Evolutionary conservation across 2,797 vertebrate species (phyloP).

Genomic region (Spea hammondii): DNA sequence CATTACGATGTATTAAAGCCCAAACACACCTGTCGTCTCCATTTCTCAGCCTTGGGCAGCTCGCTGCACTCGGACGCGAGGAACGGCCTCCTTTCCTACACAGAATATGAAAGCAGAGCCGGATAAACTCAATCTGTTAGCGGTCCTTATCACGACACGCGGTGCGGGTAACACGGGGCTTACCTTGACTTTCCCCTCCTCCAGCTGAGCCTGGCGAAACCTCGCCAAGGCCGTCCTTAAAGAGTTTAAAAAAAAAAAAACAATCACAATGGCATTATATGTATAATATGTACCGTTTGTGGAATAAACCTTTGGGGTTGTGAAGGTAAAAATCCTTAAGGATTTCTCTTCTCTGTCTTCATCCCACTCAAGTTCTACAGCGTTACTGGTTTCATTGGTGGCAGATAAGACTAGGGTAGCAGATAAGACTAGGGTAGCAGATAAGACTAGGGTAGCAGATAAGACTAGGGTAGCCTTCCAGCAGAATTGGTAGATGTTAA

Average conservation of each 20-base stretch:
- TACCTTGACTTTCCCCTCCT: conserved; percentile 90
- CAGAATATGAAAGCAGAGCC: too few relatives aligned
- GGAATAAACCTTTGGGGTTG: background rate
- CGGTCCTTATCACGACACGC: too few relatives aligned
- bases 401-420: too few relatives aligned
- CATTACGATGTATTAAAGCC: background rate
- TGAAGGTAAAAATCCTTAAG: too few relatives aligned
- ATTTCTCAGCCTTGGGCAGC: conserved; percentile 93
- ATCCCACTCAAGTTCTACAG: too few relatives aligned
- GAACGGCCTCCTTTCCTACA: conserved; percentile 88
- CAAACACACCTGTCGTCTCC: conserved; percentile 85
- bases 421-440: too few relatives aligned
- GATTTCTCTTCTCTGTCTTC: too few relatives aligned
- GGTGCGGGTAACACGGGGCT: background rate
- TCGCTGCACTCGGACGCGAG: conserved; percentile 92
- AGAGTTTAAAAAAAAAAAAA: conserved; percentile 23
- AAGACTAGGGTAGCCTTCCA: too few relatives aligned
- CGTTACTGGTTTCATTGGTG: too few relatives aligned
- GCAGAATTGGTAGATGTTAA: too few relatives aligned
- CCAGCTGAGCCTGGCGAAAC: conserved; percentile 87
- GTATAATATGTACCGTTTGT: background rate
- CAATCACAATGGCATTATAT: background rate
- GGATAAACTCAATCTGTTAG: too few relatives aligned
- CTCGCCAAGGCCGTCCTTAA: conserved; percentile 87
- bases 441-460: too few relatives aligned